phyloP scores from a whole-genome alignment of 2,888 invertebrate genomes.

The Philereme transversata region DNA sequence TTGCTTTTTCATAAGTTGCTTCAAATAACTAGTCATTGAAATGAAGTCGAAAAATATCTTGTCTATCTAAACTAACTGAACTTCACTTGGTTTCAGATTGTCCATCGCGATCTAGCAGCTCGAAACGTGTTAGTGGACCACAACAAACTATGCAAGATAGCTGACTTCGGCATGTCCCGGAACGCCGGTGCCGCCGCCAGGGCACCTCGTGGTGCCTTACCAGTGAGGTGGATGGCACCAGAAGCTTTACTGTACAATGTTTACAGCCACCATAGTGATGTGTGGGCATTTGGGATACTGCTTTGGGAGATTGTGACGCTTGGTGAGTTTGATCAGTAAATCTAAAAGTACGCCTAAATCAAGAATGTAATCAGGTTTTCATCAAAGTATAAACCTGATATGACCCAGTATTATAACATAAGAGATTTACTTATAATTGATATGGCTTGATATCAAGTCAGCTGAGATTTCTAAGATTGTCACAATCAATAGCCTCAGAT shows the following conservation, averaged over 20 bases:
- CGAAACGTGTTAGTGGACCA: constrained; percentile 92
- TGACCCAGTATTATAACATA: too few species aligned
- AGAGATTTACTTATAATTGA: too few species aligned
- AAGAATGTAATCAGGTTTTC: too few species aligned
- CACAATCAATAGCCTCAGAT: too few species aligned
- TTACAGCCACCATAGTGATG: constrained; percentile 92
- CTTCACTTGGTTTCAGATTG: constrained; percentile 85
- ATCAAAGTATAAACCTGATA: too few species aligned
- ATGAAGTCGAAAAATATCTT: too few species aligned
- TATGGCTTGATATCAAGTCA: too few species aligned
- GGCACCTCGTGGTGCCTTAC: constrained; percentile 84
- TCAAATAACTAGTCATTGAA: not conserved
- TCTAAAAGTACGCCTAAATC: too few species aligned
- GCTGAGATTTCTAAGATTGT: too few species aligned
- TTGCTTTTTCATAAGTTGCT: not conserved
- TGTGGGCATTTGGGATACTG: constrained; percentile 94
- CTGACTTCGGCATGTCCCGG: constrained; percentile 94
- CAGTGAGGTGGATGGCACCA: constrained; percentile 94
- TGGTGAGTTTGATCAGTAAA: constrained; percentile 71
- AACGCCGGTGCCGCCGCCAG: constrained; percentile 76
- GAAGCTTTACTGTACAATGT: constrained; percentile 91
- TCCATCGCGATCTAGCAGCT: constrained; percentile 93
- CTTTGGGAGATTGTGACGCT: constrained; percentile 95
- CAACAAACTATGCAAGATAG: constrained; percentile 94
- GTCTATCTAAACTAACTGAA: not conserved